These are phyloP conservation scores for Cossypha polioptera DNA, from an alignment of 2,797 vertebrate species.

Conservation along the genomic window DNA sequence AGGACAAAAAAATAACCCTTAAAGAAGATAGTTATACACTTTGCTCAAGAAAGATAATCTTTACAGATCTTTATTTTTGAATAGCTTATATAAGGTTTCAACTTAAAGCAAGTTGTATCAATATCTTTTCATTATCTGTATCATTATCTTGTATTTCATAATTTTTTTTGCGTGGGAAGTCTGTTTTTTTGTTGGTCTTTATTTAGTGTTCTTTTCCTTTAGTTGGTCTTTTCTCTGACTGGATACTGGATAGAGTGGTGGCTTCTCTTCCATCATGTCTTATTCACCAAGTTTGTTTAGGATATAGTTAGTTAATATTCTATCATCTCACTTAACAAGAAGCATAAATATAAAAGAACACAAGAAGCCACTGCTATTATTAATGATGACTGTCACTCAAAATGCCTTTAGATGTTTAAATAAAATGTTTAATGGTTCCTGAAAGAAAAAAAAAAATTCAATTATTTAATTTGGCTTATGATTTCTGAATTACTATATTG, in stretches of 20 bases:
- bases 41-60: not conserved
- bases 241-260: not conserved
- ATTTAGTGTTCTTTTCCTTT: not conserved
- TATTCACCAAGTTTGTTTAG: not conserved
- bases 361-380: not conserved
- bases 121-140: not conserved
- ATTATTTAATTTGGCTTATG: not conserved
- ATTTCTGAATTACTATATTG: not conserved
- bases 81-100: not conserved
- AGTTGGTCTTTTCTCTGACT: not conserved
- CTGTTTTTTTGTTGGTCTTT: not conserved
- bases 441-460: not conserved
- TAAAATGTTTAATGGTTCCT: not conserved
- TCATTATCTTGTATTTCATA: not conserved
- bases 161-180: rapidly evolving
- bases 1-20: not conserved
- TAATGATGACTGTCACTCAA: not conserved
- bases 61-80: not conserved
- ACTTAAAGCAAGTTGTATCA: not conserved
- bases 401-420: not conserved
- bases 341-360: not conserved
- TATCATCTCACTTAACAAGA: not conserved
- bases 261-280: not conserved
- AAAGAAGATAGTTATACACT: not conserved
- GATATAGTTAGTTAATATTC: not conserved